Evolutionary conservation across 2,888 invertebrate genomes (phyloP).

Genomic region (Physocephala rufipes): DNA sequence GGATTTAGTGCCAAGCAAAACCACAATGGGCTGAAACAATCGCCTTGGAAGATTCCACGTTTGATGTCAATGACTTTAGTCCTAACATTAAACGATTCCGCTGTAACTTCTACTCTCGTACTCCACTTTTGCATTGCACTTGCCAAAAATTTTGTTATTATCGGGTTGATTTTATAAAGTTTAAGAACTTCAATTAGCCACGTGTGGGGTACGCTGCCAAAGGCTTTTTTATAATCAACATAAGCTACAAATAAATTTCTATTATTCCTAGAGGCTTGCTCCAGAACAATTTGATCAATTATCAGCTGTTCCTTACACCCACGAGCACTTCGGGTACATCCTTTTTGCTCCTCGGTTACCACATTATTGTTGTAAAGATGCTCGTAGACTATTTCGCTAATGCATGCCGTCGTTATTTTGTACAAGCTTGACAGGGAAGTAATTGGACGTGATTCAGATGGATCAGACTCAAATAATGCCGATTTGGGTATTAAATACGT

Average conservation of each 20-base stretch:
- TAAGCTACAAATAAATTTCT: conserved; percentile 31
- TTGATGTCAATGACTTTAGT: neutral
- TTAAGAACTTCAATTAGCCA: conserved; percentile 5
- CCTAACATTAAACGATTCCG: neutral
- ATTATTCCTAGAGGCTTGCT: conserved; percentile 21
- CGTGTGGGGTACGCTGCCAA: neutral
- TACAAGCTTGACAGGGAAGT: conserved; percentile 30
- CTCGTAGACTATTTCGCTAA: conserved; percentile 25
- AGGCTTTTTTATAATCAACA: conserved; percentile 15
- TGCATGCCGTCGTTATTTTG: conserved; percentile 35
- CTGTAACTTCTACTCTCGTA: neutral
- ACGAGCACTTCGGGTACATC: conserved; percentile 27
- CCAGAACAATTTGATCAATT: conserved; percentile 25
- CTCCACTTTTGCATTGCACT: neutral
- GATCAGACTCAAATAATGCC: neutral
- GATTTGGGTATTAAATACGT: conserved; percentile 24
- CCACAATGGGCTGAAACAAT: neutral
- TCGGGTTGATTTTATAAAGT: neutral
- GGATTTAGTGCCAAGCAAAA: neutral
- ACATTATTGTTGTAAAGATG: conserved; percentile 23
- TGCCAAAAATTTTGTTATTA: neutral
- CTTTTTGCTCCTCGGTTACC: conserved; percentile 36
- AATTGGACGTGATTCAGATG: conserved; percentile 31
- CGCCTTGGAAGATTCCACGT: conserved; percentile 5
- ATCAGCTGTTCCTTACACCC: conserved; percentile 38